Conservation (phyloP, 2,113 vertebrate genomes). For the Calyptomena viridis region DNA sequence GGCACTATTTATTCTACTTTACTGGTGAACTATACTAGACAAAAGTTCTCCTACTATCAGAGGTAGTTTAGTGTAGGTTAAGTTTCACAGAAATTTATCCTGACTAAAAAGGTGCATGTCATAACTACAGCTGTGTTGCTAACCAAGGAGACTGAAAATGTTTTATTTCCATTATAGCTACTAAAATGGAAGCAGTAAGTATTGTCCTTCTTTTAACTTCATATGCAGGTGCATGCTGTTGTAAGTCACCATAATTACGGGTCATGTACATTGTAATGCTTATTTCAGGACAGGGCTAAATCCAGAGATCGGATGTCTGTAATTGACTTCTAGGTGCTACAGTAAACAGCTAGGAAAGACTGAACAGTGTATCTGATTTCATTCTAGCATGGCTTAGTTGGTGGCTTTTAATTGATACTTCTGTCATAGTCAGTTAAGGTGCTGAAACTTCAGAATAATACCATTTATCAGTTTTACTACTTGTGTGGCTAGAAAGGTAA, state of each 20-base stretch:
- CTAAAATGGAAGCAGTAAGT: conserved; percentile 30
- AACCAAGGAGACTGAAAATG: not conserved
- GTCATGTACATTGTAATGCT: not conserved
- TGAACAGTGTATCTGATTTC: not conserved
- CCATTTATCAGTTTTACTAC: not conserved
- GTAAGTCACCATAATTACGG: not conserved
- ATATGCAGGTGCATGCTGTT: not conserved
- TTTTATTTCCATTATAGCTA: conserved; percentile 30
- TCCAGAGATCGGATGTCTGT: not conserved
- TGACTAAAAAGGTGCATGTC: not conserved
- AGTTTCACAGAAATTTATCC: not conserved
- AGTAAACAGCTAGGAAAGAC: not conserved
- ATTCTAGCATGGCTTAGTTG: not conserved
- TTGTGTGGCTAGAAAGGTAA: not conserved
- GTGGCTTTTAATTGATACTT: not conserved
- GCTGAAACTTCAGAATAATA: not conserved
- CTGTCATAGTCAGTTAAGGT: not conserved
- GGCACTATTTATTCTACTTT: not conserved
- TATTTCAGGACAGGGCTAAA: not conserved
- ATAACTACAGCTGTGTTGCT: not conserved
- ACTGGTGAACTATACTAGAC: not conserved
- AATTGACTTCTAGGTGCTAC: not conserved
- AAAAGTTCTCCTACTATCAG: not conserved
- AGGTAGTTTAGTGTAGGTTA: not conserved
- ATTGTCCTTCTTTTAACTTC: not conserved